Conservation (phyloP, 2,797 vertebrate species). For the Brachyrhaphis roseni region DNA sequence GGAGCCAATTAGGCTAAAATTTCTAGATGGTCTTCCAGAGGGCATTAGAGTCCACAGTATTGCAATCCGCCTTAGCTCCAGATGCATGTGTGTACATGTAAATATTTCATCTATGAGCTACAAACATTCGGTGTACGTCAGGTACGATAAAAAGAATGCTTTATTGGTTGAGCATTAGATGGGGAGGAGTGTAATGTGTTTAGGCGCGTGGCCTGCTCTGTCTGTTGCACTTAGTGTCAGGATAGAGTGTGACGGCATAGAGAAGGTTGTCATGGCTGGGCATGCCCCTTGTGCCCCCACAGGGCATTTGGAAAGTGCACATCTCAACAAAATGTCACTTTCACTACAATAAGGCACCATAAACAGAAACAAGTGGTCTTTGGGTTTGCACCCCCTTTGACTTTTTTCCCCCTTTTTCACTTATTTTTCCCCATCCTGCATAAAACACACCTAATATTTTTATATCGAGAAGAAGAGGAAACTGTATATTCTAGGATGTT, state of each 20-base stretch:
- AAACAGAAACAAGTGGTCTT: conserved; percentile 53
- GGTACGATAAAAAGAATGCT: conserved; percentile 37
- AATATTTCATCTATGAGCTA: conserved; percentile 36
- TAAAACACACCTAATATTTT: conserved; percentile 30
- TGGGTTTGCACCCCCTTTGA: conserved; percentile 19
- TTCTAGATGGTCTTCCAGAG: conserved; percentile 19
- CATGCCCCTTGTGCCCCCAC: conserved; percentile 63
- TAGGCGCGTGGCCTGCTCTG: conserved; percentile 66
- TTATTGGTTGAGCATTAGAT: conserved; percentile 52
- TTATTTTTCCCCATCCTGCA: conserved; percentile 13
- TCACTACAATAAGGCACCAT: conserved; percentile 52
- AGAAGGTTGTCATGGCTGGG: conserved; percentile 59
- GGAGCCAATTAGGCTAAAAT: neutral
- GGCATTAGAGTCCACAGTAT: conserved; percentile 18
- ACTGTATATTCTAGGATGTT: conserved; percentile 22
- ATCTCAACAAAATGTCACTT: conserved; percentile 77
- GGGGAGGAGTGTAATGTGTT: conserved; percentile 68
- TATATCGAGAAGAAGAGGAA: neutral
- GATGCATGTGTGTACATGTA: conserved; percentile 9
- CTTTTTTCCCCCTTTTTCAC: conserved; percentile 2
- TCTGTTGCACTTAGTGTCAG: conserved; percentile 72
- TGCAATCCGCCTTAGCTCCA: conserved; percentile 21
- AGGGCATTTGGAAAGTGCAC: conserved; percentile 75
- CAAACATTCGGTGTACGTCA: conserved; percentile 29
- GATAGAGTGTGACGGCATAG: conserved; percentile 48